Conservation (phyloP, 2,888 invertebrate genomes). For the Cenopis cana region DNA sequence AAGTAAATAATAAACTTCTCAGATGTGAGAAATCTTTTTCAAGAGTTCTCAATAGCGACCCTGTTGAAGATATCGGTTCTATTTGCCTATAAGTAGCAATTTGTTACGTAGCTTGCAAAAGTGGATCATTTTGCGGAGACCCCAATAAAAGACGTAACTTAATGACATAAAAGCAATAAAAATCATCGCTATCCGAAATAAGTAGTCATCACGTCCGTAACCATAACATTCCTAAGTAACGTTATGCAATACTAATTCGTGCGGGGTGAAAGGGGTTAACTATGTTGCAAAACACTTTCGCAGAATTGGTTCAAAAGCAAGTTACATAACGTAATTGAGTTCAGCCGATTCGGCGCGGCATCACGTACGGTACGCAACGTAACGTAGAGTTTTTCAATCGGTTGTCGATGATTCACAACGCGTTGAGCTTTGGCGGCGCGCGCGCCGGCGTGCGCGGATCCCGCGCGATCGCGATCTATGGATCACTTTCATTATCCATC, state of each 20-base stretch:
- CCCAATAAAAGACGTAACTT: conserved; percentile 8
- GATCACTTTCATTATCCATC: conserved; percentile 72
- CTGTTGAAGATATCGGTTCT: conserved; percentile 8
- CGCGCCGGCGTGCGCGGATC: conserved; percentile 52
- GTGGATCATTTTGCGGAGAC: conserved; percentile 9
- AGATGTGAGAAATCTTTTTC: conserved; percentile 8
- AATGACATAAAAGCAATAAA: conserved; percentile 26
- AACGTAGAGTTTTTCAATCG: conserved; percentile 73
- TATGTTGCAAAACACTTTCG: conserved; percentile 66
- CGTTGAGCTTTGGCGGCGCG: conserved; percentile 52
- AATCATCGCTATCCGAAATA: conserved; percentile 5
- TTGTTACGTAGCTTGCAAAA: conserved; percentile 4
- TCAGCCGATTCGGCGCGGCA: conserved; percentile 70
- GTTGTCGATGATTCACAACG: conserved; percentile 68
- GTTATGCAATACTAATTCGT: conserved; percentile 37
- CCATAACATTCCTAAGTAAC: conserved; percentile 33
- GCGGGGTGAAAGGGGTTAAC: conserved; percentile 45
- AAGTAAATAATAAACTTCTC: conserved; percentile 15
- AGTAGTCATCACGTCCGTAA: conserved; percentile 29
- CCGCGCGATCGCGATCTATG: conserved; percentile 67
- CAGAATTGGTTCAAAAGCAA: conserved; percentile 78
- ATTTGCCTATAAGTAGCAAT: not conserved
- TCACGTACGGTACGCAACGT: conserved; percentile 81
- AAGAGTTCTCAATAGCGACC: not conserved
- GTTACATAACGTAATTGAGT: conserved; percentile 73